Evolutionary conservation across 2,113 vertebrate genomes (phyloP).

Genomic region (Sceloporus undulatus): DNA sequence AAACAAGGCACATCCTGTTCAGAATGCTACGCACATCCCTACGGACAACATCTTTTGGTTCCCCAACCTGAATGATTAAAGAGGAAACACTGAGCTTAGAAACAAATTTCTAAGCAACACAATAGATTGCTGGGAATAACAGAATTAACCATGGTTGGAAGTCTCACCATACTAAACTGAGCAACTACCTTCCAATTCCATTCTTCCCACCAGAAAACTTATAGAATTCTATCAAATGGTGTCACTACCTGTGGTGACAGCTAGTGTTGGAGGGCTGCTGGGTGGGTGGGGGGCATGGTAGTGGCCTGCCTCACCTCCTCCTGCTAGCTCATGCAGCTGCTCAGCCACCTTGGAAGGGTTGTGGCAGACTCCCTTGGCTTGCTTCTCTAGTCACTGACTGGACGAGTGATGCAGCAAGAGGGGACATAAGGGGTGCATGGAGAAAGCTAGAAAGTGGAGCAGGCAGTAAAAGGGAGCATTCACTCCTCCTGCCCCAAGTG

Average conservation of each 20-base stretch:
- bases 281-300: too few relatives aligned
- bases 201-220: background rate
- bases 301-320: too few relatives aligned
- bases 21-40: slow-evolving; percentile 95
- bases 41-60: slow-evolving; percentile 95
- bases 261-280: too few relatives aligned
- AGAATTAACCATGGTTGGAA: background rate
- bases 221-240: background rate
- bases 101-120: background rate
- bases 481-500: background rate
- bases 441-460: too few relatives aligned
- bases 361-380: too few relatives aligned
- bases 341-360: too few relatives aligned
- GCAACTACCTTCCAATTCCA: background rate
- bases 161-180: background rate
- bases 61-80: slow-evolving; percentile 86
- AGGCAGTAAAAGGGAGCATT: background rate
- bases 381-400: too few relatives aligned
- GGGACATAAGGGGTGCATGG: too few relatives aligned
- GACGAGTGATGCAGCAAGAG: too few relatives aligned
- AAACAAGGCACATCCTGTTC: slow-evolving; percentile 92
- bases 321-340: too few relatives aligned
- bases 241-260: too few relatives aligned
- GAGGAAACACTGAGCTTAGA: background rate
- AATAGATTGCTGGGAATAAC: background rate